These are phyloP conservation scores for Glareola pratincola DNA, from an alignment of 2,113 vertebrate species.

Conservation along the genomic window DNA sequence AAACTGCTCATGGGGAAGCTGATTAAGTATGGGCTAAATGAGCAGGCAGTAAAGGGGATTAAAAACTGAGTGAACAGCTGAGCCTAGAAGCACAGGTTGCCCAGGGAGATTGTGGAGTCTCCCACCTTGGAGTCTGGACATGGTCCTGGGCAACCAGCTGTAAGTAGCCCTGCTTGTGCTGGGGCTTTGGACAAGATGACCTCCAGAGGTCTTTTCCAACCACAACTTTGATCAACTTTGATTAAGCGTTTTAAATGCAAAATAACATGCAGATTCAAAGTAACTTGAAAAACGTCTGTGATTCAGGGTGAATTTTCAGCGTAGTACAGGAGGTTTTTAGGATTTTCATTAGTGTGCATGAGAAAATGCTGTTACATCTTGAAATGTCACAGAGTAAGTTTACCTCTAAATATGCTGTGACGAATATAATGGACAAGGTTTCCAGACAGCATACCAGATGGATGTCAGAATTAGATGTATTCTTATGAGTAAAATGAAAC, in stretches of 20 bases:
- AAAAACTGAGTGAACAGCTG: not conserved
- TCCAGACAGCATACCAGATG: conserved; percentile 12
- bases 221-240: not conserved
- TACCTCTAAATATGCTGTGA: conserved; percentile 20
- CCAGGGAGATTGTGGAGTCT: not conserved
- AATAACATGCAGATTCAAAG: not conserved
- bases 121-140: not conserved
- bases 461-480: conserved; percentile 33
- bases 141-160: not conserved
- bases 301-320: not conserved
- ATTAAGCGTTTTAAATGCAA: not conserved
- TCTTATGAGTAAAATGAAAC: conserved; percentile 11
- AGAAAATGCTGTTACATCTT: not conserved
- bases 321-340: not conserved
- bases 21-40: not conserved
- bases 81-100: not conserved
- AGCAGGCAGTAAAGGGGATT: not conserved
- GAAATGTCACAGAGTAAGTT: not conserved
- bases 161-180: not conserved
- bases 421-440: conserved; percentile 43
- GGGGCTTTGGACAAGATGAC: not conserved
- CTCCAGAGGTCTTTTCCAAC: not conserved
- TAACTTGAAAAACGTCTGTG: not conserved
- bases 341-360: not conserved
- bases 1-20: not conserved